A percentile compares a stretch with the other conserved stretches of the same genome.
phyloP scores from a whole-genome alignment of 1,140 invertebrate genomes.

The Chymomyza costata region DNA sequence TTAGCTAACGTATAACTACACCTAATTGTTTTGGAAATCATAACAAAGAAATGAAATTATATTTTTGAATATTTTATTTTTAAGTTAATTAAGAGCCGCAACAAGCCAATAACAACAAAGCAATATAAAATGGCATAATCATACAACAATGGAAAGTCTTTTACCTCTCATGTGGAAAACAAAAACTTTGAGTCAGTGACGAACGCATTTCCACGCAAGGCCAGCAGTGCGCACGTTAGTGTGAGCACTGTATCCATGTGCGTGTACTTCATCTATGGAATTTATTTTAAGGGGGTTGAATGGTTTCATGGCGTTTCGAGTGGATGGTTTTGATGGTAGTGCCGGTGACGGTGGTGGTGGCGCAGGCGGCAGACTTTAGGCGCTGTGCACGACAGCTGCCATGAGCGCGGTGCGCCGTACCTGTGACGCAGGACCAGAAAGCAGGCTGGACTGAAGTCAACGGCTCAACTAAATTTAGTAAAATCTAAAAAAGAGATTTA shows the following conservation, averaged over 20 bases:
- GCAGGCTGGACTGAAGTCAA: too few species aligned
- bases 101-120: slow-evolving; percentile 35
- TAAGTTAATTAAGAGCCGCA: slow-evolving; percentile 54
- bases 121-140: slow-evolving; percentile 37
- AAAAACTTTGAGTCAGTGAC: slow-evolving; percentile 49
- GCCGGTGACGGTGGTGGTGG: slow-evolving; percentile 35
- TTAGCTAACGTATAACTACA: too few species aligned
- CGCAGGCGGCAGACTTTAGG: slow-evolving; percentile 30
- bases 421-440: slow-evolving; percentile 11
- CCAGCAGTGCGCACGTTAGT: too few species aligned
- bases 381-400: slow-evolving; percentile 38
- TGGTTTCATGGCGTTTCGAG: slow-evolving; percentile 17
- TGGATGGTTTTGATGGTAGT: slow-evolving; percentile 4
- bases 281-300: slow-evolving; percentile 46
- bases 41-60: too few species aligned
- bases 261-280: too few species aligned
- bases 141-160: slow-evolving; percentile 60
- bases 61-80: slow-evolving; percentile 8
- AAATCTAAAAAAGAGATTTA: too few species aligned
- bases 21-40: too few species aligned
- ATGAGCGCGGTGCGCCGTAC: not conserved
- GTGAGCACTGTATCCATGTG: too few species aligned
- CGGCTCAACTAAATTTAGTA: too few species aligned
- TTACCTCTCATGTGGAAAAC: slow-evolving; percentile 62
- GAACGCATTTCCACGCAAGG: slow-evolving; percentile 3